These are phyloP conservation scores for Trichogramma pretiosum DNA, from an alignment of 1,140 invertebrate genomes.

Conservation along the genomic window DNA sequence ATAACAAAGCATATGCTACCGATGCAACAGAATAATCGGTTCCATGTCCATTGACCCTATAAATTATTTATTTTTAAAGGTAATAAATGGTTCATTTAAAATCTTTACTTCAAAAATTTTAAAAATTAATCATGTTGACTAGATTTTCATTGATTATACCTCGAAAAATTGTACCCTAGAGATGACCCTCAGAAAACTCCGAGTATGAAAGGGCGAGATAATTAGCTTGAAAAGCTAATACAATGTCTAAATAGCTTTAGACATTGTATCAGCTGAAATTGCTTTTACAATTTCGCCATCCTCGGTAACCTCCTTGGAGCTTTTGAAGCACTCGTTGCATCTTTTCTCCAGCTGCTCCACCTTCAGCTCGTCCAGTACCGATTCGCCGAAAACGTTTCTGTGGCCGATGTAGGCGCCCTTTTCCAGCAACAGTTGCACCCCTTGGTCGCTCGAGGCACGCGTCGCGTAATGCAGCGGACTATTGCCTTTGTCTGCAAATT, in stretches of 20 bases:
- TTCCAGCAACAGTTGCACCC: conserved; percentile 53
- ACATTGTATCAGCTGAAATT: too few relatives aligned
- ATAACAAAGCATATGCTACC: conserved; percentile 65
- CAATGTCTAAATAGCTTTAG: too few relatives aligned
- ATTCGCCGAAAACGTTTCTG: conserved; percentile 55
- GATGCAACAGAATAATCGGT: conserved; percentile 63
- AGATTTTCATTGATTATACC: conserved; percentile 39
- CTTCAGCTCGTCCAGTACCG: conserved; percentile 61
- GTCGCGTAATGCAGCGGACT: conserved; percentile 76
- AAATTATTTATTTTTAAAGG: too few relatives aligned
- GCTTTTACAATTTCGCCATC: conserved; percentile 59
- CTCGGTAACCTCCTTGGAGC: conserved; percentile 51
- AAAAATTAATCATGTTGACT: background rate
- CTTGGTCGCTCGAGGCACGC: conserved; percentile 52
- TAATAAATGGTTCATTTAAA: background rate
- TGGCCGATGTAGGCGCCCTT: conserved; percentile 64
- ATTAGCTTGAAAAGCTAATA: too few relatives aligned
- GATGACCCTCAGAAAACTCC: conserved; percentile 69
- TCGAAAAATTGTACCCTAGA: conserved; percentile 60
- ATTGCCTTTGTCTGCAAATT: conserved; percentile 55
- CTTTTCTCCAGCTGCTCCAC: conserved; percentile 56
- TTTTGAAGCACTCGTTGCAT: conserved; percentile 60
- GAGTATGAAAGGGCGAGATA: too few relatives aligned
- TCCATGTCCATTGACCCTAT: conserved; percentile 60
- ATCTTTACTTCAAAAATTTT: too few relatives aligned